Evolutionary conservation across 2,797 vertebrate genomes (phyloP).

Genomic region (Falco novaeseelandiae): DNA sequence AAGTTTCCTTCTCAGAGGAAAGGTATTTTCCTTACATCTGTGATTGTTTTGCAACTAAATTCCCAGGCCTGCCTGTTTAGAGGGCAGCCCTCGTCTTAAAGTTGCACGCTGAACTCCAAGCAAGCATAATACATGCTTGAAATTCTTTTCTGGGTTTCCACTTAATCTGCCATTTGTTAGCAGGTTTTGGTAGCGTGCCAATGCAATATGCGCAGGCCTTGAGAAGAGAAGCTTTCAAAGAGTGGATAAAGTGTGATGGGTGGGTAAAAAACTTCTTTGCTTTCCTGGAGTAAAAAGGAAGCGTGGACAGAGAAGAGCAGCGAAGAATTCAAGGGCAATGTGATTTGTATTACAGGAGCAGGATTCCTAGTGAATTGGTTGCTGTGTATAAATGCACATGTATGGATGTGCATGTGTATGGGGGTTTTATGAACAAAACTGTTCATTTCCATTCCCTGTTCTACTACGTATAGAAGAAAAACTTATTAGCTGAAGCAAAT

Average conservation of each 20-base stretch:
- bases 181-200: constrained; percentile 45
- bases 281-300: neutral
- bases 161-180: constrained; percentile 73
- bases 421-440: neutral
- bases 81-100: neutral
- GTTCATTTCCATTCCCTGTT: neutral
- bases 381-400: accelerated
- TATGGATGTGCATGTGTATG: neutral
- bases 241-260: neutral
- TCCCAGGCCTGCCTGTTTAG: constrained; percentile 43
- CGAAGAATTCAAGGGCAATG: neutral
- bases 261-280: neutral
- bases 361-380: neutral
- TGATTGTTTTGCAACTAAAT: constrained; percentile 34
- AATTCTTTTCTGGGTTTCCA: constrained; percentile 68
- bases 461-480: neutral
- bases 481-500: neutral
- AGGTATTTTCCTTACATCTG: constrained; percentile 25
- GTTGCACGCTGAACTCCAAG: constrained; percentile 5
- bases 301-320: accelerated
- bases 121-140: constrained; percentile 67
- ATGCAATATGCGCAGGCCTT: neutral
- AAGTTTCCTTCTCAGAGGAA: constrained; percentile 2
- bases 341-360: neutral
- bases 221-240: constrained; percentile 28